Evolutionary conservation across 2,797 vertebrate species (phyloP).

Genomic region (Gobionotothen gibberifrons): DNA sequence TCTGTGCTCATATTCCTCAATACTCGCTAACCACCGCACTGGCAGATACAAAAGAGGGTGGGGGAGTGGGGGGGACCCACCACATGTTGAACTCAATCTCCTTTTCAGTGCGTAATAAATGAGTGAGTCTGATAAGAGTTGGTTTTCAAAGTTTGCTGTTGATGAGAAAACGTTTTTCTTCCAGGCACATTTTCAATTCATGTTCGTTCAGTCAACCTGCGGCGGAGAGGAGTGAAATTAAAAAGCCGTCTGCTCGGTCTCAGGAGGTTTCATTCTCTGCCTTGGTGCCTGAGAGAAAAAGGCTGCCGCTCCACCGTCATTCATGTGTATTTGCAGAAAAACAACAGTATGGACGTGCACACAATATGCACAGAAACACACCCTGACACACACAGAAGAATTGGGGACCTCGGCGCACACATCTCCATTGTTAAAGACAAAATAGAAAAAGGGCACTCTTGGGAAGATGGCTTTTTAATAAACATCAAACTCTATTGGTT

Average conservation of each 20-base stretch:
- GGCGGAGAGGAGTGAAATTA: constrained; percentile 49
- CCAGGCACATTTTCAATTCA: constrained; percentile 49
- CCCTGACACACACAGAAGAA: constrained; percentile 9
- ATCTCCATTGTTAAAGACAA: constrained; percentile 47
- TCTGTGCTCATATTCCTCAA: constrained; percentile 32
- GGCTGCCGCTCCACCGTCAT: constrained; percentile 23
- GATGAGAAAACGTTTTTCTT: constrained; percentile 48
- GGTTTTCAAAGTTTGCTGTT: constrained; percentile 34
- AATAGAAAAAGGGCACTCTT: constrained; percentile 32
- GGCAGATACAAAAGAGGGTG: constrained; percentile 3
- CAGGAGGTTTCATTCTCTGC: constrained; percentile 42
- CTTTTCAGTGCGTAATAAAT: constrained; percentile 30
- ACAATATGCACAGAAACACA: neutral
- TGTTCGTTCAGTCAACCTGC: constrained; percentile 50
- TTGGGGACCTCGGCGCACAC: neutral
- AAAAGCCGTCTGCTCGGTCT: constrained; percentile 52
- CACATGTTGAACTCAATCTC: constrained; percentile 34
- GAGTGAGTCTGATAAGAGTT: constrained; percentile 41
- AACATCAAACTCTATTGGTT: constrained; percentile 38
- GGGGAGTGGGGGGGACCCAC: neutral
- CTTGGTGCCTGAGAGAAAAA: constrained; percentile 32
- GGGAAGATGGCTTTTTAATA: constrained; percentile 48
- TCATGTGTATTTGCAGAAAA: constrained; percentile 30
- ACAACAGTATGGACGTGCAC: constrained; percentile 12
- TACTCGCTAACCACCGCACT: constrained; percentile 13